A percentile compares a stretch with the other conserved stretches of the same genome.
Conservation (phyloP, 92 coral and sea anemone species). For the Bergia puertoricense region DNA sequence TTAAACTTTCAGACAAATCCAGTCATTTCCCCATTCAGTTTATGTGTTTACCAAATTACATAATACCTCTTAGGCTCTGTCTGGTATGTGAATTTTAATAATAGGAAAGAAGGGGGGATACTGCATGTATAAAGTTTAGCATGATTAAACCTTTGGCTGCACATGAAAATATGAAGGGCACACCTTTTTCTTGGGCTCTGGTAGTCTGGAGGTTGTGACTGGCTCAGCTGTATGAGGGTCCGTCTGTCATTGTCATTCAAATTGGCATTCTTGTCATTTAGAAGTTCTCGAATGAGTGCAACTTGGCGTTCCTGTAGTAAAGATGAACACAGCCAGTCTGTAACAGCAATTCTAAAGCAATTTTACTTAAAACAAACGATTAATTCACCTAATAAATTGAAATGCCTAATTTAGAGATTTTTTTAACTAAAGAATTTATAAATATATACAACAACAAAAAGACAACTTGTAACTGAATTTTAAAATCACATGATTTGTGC, state of each 20-base stretch:
- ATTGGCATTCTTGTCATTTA: conserved; percentile 88
- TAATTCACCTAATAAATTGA: not conserved
- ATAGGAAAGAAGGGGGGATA: not conserved
- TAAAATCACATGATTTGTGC: too few species aligned
- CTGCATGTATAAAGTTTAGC: not conserved
- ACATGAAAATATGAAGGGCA: not conserved
- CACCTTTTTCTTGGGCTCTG: conserved; percentile 93
- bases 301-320: conserved; percentile 89
- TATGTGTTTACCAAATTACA: too few species aligned
- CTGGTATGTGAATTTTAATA: too few species aligned
- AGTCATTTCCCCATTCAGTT: too few species aligned
- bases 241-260: conserved; percentile 92
- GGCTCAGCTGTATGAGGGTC: conserved; percentile 87
- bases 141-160: not conserved
- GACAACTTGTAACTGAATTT: not conserved
- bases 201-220: conserved; percentile 71
- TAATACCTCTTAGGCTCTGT: too few species aligned
- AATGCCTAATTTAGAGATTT: not conserved
- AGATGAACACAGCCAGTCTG: not conserved
- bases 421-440: not conserved
- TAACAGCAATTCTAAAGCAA: not conserved
- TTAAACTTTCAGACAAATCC: too few species aligned
- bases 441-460: not conserved
- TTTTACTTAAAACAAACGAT: not conserved
- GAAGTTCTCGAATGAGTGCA: conserved; percentile 88